Percentiles rank a stretch among this genome's conserved stretches.
These are phyloP conservation scores for Neopelma chrysocephalum DNA, from an alignment of 2,797 vertebrate species.

Conservation along the genomic window DNA sequence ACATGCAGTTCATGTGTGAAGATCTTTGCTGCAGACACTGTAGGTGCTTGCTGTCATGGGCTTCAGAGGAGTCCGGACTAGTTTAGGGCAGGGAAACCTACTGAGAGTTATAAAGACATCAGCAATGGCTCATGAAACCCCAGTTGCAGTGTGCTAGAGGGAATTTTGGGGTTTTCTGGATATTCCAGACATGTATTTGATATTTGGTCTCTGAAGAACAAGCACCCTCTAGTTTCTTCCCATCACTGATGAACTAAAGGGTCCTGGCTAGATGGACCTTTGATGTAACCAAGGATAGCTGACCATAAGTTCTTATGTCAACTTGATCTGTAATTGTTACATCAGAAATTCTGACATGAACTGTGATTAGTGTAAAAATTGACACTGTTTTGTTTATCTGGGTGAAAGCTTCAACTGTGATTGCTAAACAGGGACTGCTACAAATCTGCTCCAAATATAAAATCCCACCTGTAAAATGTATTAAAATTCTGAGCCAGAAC, in stretches of 20 bases:
- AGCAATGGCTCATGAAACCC: background rate
- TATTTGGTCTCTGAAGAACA: background rate
- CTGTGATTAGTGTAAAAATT: background rate
- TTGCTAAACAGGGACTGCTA: background rate
- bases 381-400: background rate
- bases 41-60: background rate
- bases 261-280: background rate
- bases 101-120: background rate
- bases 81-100: background rate
- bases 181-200: background rate
- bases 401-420: background rate
- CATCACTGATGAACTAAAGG: background rate
- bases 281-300: background rate
- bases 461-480: background rate
- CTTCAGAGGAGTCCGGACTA: background rate
- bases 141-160: background rate
- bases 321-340: background rate
- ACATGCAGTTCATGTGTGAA: background rate
- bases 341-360: background rate
- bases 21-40: background rate
- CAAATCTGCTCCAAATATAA: background rate
- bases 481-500: conserved; percentile 23
- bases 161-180: background rate
- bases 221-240: background rate
- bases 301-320: background rate